phyloP scores from a whole-genome alignment of 2,888 invertebrate species.

The Steromphala cineraria region DNA sequence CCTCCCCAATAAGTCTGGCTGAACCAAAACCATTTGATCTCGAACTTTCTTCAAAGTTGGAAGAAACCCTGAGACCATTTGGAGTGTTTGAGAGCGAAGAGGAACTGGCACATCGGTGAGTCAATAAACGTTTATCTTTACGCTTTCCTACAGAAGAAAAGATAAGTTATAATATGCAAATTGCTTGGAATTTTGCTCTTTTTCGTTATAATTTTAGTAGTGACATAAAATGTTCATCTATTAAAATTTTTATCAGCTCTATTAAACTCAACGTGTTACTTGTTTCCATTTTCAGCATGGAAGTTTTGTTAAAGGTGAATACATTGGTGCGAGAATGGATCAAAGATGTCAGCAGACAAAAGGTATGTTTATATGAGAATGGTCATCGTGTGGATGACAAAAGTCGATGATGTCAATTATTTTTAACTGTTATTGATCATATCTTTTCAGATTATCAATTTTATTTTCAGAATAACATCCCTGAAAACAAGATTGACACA shows the following conservation, averaged over 20 bases:
- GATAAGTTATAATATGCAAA: too few species aligned
- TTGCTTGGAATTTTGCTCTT: too few species aligned
- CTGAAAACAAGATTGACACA: slow-evolving; percentile 87
- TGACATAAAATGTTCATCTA: too few species aligned
- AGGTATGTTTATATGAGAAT: slow-evolving; percentile 58
- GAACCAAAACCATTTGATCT: slow-evolving; percentile 87
- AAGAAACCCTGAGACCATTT: slow-evolving; percentile 86
- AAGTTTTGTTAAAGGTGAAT: slow-evolving; percentile 86
- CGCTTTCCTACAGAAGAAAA: background rate
- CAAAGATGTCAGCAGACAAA: slow-evolving; percentile 86
- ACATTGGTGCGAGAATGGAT: slow-evolving; percentile 96
- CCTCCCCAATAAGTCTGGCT: slow-evolving; percentile 93
- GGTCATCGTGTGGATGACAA: background rate
- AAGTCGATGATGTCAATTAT: background rate
- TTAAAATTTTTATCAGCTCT: too few species aligned
- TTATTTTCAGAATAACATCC: slow-evolving; percentile 85
- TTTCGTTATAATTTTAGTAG: too few species aligned
- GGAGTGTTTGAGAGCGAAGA: slow-evolving; percentile 93
- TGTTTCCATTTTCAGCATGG: slow-evolving; percentile 75
- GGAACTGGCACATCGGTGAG: slow-evolving; percentile 89
- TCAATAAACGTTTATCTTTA: background rate
- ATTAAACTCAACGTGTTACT: too few species aligned
- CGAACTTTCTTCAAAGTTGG: slow-evolving; percentile 85
- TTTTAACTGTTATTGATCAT: background rate
- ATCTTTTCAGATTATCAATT: background rate